Percentiles rank a stretch among this genome's conserved stretches.
phyloP scores from a whole-genome alignment of 2,888 invertebrate genomes.

The Temnothorax ravouxi region DNA sequence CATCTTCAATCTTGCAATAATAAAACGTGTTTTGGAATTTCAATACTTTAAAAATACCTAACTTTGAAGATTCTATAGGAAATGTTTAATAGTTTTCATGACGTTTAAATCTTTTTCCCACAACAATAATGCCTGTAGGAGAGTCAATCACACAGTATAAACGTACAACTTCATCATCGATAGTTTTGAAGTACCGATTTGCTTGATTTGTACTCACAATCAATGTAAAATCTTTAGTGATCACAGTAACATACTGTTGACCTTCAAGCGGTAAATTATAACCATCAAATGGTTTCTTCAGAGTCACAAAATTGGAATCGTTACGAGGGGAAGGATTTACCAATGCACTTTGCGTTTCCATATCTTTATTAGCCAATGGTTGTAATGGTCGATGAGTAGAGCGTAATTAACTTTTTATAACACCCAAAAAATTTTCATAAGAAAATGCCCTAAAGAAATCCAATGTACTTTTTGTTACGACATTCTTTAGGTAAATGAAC shows the following conservation, averaged over 20 bases:
- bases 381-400: slow-evolving; percentile 6
- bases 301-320: neutral
- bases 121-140: neutral
- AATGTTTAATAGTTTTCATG: too few species aligned
- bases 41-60: too few species aligned
- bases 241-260: neutral
- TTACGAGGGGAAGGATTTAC: neutral
- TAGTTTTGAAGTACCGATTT: neutral
- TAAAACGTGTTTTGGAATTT: too few species aligned
- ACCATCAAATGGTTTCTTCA: slow-evolving; percentile 2
- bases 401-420: neutral
- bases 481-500: neutral
- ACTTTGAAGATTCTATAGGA: too few species aligned
- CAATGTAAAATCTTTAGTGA: neutral
- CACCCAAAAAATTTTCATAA: slow-evolving; percentile 4
- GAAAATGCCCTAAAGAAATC: neutral
- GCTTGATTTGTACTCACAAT: neutral
- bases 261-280: neutral
- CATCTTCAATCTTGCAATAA: too few species aligned
- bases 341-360: neutral
- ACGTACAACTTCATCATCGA: neutral
- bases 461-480: neutral
- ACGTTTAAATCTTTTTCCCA: neutral
- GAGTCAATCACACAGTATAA: neutral
- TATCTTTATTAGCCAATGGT: neutral